Conservation (phyloP, 2,113 vertebrate genomes). For the Erythrocercus mccallii region DNA sequence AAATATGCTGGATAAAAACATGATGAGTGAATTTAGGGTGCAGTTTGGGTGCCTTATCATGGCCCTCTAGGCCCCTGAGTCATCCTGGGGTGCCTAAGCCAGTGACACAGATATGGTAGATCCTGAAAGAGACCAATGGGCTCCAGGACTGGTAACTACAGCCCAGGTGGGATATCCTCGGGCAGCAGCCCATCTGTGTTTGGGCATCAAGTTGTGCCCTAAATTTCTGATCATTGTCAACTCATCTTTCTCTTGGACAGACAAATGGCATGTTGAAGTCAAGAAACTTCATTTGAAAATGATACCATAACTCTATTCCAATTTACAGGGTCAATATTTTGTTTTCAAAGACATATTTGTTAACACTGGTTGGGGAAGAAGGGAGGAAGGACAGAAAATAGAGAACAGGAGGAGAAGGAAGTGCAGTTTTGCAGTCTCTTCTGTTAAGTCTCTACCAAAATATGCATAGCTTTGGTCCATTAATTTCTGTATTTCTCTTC, state of each 20-base stretch:
- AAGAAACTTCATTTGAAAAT: background rate
- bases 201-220: background rate
- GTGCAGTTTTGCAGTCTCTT: background rate
- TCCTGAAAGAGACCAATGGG: background rate
- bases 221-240: background rate
- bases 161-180: background rate
- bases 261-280: background rate
- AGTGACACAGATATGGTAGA: background rate
- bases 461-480: background rate
- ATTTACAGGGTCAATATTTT: background rate
- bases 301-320: background rate
- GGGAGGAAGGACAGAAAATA: background rate
- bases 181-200: rapidly evolving
- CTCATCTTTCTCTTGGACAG: background rate
- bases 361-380: background rate
- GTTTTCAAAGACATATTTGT: background rate
- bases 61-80: background rate
- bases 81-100: background rate
- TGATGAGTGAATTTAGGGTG: background rate
- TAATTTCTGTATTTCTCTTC: background rate
- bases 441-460: background rate
- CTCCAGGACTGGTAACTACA: background rate
- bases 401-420: background rate
- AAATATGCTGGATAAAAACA: background rate
- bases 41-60: background rate